A percentile compares a stretch with the other conserved stretches of the same genome.
Conservation (phyloP, 2,113 vertebrate species). For the Zeus faber region DNA sequence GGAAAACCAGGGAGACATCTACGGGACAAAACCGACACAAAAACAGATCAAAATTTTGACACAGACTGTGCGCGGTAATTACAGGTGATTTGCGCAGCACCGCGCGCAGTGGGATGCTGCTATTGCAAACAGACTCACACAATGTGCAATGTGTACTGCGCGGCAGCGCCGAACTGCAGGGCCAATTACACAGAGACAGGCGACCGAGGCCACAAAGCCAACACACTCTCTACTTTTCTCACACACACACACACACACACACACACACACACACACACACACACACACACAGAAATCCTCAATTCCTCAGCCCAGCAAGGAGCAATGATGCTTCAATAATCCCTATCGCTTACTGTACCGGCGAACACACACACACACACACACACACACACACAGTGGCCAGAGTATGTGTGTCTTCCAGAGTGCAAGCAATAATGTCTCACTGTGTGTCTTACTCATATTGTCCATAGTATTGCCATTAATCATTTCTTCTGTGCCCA, state of each 20-base stretch:
- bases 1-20: too few species aligned
- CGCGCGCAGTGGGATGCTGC: slow-evolving; percentile 31
- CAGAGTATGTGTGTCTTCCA: slow-evolving; percentile 30
- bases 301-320: slow-evolving; percentile 16
- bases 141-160: slow-evolving; percentile 4
- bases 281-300: slow-evolving; percentile 16
- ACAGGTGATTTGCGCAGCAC: slow-evolving; percentile 54
- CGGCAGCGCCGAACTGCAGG: slow-evolving; percentile 18
- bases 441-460: slow-evolving; percentile 64
- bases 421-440: slow-evolving; percentile 50
- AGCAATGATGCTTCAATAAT: slow-evolving; percentile 38
- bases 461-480: slow-evolving; percentile 69
- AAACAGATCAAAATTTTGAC: too few species aligned
- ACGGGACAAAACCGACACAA: too few species aligned
- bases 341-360: slow-evolving; percentile 17
- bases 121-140: slow-evolving; percentile 28
- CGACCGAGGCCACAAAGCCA: slow-evolving; percentile 11
- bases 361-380: slow-evolving; percentile 23
- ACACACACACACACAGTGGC: slow-evolving; percentile 15
- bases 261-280: slow-evolving; percentile 19
- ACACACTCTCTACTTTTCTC: not conserved
- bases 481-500: slow-evolving; percentile 63
- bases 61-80: slow-evolving; percentile 54
- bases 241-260: too few species aligned
- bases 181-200: slow-evolving; percentile 25